Percentiles rank a stretch among this genome's conserved stretches.
Conservation (phyloP, 2,113 vertebrate genomes). For the Carlito syrichta region DNA sequence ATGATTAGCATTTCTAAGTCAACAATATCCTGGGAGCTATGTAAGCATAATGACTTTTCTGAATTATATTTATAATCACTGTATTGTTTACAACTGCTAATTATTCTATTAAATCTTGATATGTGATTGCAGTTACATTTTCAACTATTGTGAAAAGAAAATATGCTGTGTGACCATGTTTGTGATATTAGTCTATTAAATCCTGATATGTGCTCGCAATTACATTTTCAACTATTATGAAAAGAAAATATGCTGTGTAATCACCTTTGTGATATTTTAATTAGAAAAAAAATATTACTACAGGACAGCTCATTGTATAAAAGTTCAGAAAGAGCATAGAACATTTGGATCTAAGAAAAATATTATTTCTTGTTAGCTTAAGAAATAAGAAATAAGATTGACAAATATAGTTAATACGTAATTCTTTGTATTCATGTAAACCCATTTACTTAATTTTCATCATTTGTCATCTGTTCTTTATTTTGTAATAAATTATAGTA, state of each 20-base stretch:
- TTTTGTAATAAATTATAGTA: slow-evolving; percentile 72
- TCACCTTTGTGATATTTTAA: not conserved
- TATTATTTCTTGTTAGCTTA: not conserved
- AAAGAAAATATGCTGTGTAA: not conserved
- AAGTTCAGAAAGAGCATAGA: not conserved
- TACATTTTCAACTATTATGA: not conserved
- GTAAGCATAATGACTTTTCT: not conserved
- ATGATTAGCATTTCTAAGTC: not conserved
- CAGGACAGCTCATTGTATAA: not conserved
- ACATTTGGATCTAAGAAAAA: not conserved
- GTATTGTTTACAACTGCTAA: not conserved
- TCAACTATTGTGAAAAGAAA: not conserved
- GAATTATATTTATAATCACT: not conserved
- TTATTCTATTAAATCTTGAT: not conserved
- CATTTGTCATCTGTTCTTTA: slow-evolving; percentile 48
- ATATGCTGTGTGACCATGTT: not conserved
- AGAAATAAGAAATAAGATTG: not conserved
- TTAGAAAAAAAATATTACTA: not conserved
- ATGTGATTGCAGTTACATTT: not conserved
- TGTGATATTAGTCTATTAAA: not conserved
- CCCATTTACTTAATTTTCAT: slow-evolving; percentile 59
- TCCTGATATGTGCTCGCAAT: not conserved
- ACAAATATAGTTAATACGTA: not conserved
- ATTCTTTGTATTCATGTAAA: not conserved
- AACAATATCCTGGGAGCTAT: not conserved